Evolutionary conservation across 2,888 invertebrate species (phyloP).

Genomic region (Volucella inanis): DNA sequence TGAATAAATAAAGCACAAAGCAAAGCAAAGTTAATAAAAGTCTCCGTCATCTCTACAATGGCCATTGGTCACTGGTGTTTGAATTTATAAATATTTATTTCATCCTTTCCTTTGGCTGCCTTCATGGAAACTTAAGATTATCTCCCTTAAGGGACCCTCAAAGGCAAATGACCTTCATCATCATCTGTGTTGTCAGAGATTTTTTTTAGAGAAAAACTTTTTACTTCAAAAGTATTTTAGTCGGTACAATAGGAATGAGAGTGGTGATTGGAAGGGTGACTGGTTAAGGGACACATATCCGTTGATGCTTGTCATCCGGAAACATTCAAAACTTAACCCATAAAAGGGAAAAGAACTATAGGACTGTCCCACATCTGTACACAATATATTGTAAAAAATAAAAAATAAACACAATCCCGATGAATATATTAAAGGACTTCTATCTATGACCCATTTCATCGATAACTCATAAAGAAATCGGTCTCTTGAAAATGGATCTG

Average conservation of each 20-base stretch:
- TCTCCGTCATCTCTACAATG: constrained; percentile 9
- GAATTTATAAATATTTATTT: constrained; percentile 58
- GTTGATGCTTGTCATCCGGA: constrained; percentile 61
- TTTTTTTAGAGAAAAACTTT: constrained; percentile 30
- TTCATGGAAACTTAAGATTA: constrained; percentile 19
- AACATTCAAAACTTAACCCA: constrained; percentile 51
- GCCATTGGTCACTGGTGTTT: constrained; percentile 62
- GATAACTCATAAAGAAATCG: constrained; percentile 60
- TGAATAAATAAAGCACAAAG: constrained; percentile 65
- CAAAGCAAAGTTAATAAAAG: constrained; percentile 63
- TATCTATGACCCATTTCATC: constrained; percentile 42
- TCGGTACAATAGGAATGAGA: neutral
- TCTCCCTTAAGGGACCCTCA: constrained; percentile 5
- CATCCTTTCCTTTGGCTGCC: constrained; percentile 4
- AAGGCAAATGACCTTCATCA: constrained; percentile 37
- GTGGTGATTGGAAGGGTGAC: constrained; percentile 10
- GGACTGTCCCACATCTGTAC: neutral
- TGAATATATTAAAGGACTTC: constrained; percentile 49
- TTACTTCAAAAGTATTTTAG: constrained; percentile 53
- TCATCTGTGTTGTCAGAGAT: constrained; percentile 36
- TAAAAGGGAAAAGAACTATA: constrained; percentile 36
- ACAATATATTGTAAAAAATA: neutral
- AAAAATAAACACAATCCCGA: neutral
- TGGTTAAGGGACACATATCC: constrained; percentile 50
- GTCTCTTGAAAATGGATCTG: neutral